Evolutionary conservation across 1,140 invertebrate genomes (phyloP), one percentile per base, ranked within the genome.

Genomic region (silkworm (Bombyx mori)): DNA sequence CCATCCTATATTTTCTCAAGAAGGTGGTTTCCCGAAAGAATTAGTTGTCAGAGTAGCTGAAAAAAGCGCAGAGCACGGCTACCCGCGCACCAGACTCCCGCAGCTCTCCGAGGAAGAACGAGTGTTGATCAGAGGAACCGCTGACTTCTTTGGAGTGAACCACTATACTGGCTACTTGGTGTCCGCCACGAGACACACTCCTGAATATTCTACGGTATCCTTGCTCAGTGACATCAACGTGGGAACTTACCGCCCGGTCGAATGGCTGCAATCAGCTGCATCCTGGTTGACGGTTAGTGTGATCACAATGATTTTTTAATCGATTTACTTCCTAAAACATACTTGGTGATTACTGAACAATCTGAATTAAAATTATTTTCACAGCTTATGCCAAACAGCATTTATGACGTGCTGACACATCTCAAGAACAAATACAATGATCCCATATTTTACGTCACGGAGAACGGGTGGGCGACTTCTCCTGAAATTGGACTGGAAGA

Each of bases 91-190:
- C 0, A 81, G 89, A 46, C 69, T 92, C 22, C 90, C 90, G 0
- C 63, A 74, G 52, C 89, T 91, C 52, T 75, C 82, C 0, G 54
- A 79, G n/a, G 72, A 89, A 54, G 90, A 90, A 79, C 88, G 83
- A 3, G 53, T 82, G 45, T 77, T 83, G 42, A 88, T 92, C 1
- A 88, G 87, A 57, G 92, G 92, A 44, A 80, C 90, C 7, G 78
- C 80, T 5, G 92, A 93, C 67, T 93, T 92, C 86, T 90, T 92
- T 46, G 91, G 91, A 12, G 74, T 93, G 1, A 92, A 92, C 59
- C 87, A 90, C 45, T 93, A 93, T 57, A 90, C 90, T 1, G 78
- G 86, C 0, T 63, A 18, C 3, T 26, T 75, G 2, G 53, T 75
- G 42, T 74, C 70, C 6, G 69, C 69, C 1, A 61, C 61, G 22